Evolutionary conservation across 2,113 vertebrate species (phyloP).

Genomic region (Indicator indicator): DNA sequence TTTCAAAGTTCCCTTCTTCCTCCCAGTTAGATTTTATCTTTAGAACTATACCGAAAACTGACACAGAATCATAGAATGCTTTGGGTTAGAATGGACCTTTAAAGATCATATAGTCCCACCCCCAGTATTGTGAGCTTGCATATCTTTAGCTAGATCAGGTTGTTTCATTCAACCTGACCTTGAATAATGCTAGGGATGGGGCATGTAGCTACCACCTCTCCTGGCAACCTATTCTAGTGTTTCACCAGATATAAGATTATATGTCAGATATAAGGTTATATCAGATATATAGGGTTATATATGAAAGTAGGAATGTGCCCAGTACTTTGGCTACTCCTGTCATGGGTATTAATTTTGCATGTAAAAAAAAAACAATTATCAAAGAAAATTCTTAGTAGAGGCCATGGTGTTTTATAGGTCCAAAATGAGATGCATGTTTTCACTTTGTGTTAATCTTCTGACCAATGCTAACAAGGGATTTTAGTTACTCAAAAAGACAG

Average conservation of each 20-base stretch:
- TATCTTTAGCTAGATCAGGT: no score
- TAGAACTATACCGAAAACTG: not conserved
- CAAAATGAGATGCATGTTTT: rapidly evolving
- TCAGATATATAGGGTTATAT: not conserved
- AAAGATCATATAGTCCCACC: no score
- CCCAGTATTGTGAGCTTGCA: no score
- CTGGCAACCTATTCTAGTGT: not conserved
- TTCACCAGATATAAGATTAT: not conserved
- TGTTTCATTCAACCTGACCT: not conserved
- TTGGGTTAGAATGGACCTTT: no score
- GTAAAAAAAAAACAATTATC: not conserved
- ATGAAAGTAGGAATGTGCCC: not conserved
- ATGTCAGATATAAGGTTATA: no score
- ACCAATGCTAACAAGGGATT: not conserved
- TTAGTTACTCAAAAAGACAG: not conserved
- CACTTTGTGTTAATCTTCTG: not conserved
- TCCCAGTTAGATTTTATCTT: not conserved
- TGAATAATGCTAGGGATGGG: not conserved
- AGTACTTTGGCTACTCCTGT: not conserved
- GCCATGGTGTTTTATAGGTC: rapidly evolving
- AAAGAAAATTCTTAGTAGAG: not conserved
- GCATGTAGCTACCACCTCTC: not conserved
- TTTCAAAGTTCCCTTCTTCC: rapidly evolving
- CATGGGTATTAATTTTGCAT: not conserved
- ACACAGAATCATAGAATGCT: not conserved